phyloP scores from a whole-genome alignment of 2,797 vertebrate species.

The Vultur gryphus region DNA sequence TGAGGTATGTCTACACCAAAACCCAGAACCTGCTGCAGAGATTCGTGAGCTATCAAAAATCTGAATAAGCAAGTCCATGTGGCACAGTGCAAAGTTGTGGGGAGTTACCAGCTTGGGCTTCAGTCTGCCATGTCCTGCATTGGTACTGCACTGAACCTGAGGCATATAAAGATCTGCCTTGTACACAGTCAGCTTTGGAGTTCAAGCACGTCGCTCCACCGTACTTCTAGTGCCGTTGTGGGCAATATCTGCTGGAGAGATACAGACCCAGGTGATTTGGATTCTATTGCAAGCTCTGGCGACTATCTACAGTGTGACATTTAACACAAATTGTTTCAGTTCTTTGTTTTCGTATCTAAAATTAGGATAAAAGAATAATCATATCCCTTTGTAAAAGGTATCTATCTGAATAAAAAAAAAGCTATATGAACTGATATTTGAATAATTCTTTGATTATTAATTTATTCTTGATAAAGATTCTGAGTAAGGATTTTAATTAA shows the following conservation, averaged over 20 bases:
- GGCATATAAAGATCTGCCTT: neutral
- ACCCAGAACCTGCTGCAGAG: neutral
- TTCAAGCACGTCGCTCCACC: neutral
- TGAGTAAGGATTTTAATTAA: neutral
- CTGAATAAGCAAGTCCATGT: neutral
- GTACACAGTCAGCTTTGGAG: neutral
- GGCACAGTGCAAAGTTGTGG: neutral
- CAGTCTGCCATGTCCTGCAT: neutral
- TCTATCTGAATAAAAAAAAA: neutral
- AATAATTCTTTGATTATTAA: neutral
- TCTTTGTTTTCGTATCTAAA: slow-evolving; percentile 17
- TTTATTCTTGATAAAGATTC: slow-evolving; percentile 17
- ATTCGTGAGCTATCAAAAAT: neutral
- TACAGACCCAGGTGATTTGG: neutral
- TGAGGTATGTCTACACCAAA: neutral
- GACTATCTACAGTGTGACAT: neutral
- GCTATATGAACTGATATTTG: neutral
- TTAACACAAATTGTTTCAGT: neutral
- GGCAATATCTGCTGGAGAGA: neutral
- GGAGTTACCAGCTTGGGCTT: neutral
- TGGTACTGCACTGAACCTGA: neutral
- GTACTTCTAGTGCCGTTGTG: neutral
- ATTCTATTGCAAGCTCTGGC: neutral
- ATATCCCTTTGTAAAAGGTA: neutral
- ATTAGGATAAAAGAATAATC: neutral